phyloP scores from a whole-genome alignment of 2,888 invertebrate species.

The Andrena bicolor region DNA sequence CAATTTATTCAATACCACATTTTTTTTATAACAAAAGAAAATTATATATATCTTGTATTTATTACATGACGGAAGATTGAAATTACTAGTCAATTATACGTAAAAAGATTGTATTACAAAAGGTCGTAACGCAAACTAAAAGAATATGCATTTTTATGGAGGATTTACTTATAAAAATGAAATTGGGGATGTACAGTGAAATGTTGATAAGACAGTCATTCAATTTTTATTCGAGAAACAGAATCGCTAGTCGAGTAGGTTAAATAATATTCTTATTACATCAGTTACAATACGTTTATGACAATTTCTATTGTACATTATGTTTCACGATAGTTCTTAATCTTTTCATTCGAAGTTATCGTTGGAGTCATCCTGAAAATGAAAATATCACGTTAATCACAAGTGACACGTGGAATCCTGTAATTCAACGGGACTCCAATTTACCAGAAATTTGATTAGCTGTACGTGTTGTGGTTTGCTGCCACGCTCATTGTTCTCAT shows the following conservation, averaged over 20 bases:
- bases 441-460: conserved; percentile 75
- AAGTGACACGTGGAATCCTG: too few species aligned
- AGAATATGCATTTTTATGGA: not conserved
- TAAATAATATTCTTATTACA: conserved; percentile 36
- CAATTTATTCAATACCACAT: too few species aligned
- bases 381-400: not conserved
- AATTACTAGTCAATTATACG: too few species aligned
- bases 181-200: not conserved
- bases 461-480: conserved; percentile 63
- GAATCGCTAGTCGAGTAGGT: conserved; percentile 16
- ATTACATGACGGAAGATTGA: not conserved
- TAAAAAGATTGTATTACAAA: too few species aligned
- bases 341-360: conserved; percentile 44
- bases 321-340: conserved; percentile 2
- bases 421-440: not conserved
- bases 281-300: conserved; percentile 28
- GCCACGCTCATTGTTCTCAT: conserved; percentile 58
- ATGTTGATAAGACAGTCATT: conserved; percentile 11
- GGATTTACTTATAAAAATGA: not conserved
- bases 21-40: too few species aligned
- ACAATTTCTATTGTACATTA: conserved; percentile 56
- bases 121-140: too few species aligned
- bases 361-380: conserved; percentile 39
- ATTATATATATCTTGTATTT: not conserved
- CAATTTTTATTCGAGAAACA: conserved; percentile 43